Evolutionary conservation across 2,797 vertebrate genomes (phyloP).

Genomic region (Tamandua tetradactyla): DNA sequence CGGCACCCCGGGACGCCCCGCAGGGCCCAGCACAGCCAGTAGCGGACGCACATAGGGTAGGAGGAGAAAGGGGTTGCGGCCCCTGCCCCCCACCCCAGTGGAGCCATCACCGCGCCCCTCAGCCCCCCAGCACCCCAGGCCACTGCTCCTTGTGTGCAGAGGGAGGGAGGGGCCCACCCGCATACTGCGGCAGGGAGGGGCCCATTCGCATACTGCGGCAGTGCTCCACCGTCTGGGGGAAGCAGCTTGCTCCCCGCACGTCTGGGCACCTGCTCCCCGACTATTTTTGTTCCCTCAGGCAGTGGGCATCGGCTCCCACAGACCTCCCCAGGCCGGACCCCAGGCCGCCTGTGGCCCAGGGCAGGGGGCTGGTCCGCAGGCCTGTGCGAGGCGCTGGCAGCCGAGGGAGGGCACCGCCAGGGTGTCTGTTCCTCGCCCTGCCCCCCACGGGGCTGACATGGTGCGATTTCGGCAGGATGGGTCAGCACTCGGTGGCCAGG

Average conservation of each 20-base stretch:
- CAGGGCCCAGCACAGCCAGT: neutral
- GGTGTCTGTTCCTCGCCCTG: neutral
- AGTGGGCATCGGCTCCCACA: neutral
- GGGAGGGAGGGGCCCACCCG: too few species aligned
- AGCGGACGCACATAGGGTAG: neutral
- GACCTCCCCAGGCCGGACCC: neutral
- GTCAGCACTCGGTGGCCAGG: accelerated
- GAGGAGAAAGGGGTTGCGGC: neutral
- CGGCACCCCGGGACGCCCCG: too few species aligned
- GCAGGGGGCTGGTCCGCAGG: too few species aligned
- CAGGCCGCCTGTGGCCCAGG: too few species aligned
- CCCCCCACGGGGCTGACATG: accelerated
- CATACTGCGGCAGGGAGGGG: neutral
- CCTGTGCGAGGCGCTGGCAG: too few species aligned
- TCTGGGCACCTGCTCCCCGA: constrained; percentile 70
- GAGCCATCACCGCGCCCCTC: neutral
- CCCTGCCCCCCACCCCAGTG: neutral
- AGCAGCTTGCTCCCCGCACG: constrained; percentile 34
- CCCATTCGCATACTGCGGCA: neutral
- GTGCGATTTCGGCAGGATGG: accelerated
- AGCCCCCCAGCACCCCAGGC: too few species aligned
- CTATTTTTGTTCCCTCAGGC: constrained; percentile 69
- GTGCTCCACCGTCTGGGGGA: constrained; percentile 62
- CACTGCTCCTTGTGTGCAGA: neutral
- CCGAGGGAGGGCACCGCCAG: neutral